Base-by-base conservation (phyloP, 53 echinoderm and acorn worm species). In the Astropecten irregularis region DNA sequence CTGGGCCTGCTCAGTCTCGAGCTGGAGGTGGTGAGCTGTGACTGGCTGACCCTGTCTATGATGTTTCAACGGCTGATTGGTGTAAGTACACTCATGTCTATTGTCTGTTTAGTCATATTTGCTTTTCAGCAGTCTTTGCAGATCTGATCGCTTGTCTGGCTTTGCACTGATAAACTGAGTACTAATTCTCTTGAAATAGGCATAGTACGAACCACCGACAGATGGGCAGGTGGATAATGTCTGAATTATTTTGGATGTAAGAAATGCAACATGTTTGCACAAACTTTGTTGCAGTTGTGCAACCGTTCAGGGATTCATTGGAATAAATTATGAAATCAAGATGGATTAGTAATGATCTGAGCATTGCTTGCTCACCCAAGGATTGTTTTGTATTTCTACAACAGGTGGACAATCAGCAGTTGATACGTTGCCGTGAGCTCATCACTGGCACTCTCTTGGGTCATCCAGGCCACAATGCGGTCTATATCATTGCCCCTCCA, bases 391-490 rank as follows among this genome's bases (percentile, higher is more conserved):
- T n/a, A n/a, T n/a, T 57, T 33, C 33, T 13, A 16, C 50, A 56
- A 21, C 91, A 97, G 97, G 89, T 91, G 73, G 94, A 92, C 70
- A 97, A 85, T 66, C 90, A 97, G 74, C 81, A 90, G 76, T 63
- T 97, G 48, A 97, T 97, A 37, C 85, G 87, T 39, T 94, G 97
- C 90, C 97, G 97, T 40, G 97, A 97, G 73, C 69, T 91, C 71
- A 92, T 97, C 34, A 90, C 90, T 1, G 73, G 69, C 69, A 85
- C 88, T 19, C 86, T 97, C 36, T 83, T 87, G 31, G 94, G 94
- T 29, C 94, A 94, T 48, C 71, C 87, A 10, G 85, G 91, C 28
- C 82, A 83, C 69, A 84, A 88, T 27, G 88, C 90, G n/a, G 77
- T 89, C 70, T 88, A 87, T 82, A 81, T 62, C 63, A 82, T 83